A percentile compares a stretch with the other conserved stretches of the same genome.
These are phyloP conservation scores for Phataginus tetradactyla DNA, from an alignment of 2,797 vertebrate species.

Conservation along the genomic window DNA sequence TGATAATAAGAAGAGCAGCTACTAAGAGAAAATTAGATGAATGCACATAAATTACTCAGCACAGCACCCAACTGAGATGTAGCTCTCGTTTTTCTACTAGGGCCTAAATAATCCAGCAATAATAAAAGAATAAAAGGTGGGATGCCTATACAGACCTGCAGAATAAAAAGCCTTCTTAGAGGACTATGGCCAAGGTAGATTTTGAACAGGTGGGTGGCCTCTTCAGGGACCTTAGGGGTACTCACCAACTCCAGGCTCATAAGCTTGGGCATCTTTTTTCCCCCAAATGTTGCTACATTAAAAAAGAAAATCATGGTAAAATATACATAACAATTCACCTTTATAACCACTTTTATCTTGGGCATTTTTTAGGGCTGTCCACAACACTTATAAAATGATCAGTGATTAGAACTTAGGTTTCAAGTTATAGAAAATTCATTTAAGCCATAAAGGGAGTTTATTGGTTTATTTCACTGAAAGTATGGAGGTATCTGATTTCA, in stretches of 20 bases:
- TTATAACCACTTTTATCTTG: not conserved
- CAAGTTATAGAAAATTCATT: not conserved
- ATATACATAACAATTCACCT: not conserved
- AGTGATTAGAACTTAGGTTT: not conserved
- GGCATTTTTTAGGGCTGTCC: not conserved
- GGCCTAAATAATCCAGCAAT: not conserved
- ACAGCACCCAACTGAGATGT: not conserved
- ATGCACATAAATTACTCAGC: not conserved
- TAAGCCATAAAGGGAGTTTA: not conserved
- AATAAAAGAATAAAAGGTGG: not conserved
- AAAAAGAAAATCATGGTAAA: not conserved
- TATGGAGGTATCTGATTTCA: not conserved
- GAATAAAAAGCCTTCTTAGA: not conserved
- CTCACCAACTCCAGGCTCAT: not conserved
- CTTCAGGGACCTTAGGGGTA: not conserved
- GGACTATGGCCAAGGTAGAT: not conserved
- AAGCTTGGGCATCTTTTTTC: not conserved
- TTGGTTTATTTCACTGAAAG: not conserved
- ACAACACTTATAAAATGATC: not conserved
- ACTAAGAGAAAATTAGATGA: not conserved
- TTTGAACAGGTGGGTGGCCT: not conserved
- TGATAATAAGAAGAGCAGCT: not conserved
- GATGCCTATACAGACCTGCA: not conserved
- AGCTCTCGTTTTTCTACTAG: not conserved
- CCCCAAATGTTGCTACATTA: not conserved